Conservation (phyloP, 2,113 vertebrate genomes). For the Tyrannus savana region DNA sequence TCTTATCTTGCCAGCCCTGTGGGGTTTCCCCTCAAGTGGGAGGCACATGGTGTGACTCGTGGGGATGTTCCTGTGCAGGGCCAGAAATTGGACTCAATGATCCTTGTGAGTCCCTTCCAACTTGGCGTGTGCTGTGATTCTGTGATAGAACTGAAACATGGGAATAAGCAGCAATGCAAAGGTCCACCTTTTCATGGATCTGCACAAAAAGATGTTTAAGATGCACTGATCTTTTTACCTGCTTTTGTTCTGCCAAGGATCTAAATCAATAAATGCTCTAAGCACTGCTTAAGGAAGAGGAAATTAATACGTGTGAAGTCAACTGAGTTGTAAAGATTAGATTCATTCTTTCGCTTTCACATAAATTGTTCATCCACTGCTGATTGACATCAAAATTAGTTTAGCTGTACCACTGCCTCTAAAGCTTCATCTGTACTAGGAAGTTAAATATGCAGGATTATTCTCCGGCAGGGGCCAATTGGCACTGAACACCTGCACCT, state of each 20-base stretch:
- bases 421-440: neutral
- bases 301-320: neutral
- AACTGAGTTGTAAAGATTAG: neutral
- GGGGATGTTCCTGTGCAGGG: neutral
- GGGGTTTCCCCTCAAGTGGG: neutral
- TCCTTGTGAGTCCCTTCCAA: neutral
- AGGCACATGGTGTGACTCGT: neutral
- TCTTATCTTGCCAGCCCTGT: neutral
- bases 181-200: neutral
- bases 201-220: neutral
- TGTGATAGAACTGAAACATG: neutral
- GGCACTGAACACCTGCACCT: neutral
- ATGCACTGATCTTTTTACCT: neutral
- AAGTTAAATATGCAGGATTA: neutral
- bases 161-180: neutral
- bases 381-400: neutral
- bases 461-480: neutral
- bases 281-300: neutral
- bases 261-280: neutral
- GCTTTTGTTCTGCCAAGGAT: neutral
- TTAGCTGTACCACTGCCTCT: neutral
- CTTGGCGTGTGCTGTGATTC: neutral
- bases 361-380: neutral
- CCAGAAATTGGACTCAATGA: neutral
- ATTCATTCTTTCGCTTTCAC: neutral